Base-by-base conservation (phyloP, 2,797 vertebrate genomes). In the Urosaurus nigricauda region DNA sequence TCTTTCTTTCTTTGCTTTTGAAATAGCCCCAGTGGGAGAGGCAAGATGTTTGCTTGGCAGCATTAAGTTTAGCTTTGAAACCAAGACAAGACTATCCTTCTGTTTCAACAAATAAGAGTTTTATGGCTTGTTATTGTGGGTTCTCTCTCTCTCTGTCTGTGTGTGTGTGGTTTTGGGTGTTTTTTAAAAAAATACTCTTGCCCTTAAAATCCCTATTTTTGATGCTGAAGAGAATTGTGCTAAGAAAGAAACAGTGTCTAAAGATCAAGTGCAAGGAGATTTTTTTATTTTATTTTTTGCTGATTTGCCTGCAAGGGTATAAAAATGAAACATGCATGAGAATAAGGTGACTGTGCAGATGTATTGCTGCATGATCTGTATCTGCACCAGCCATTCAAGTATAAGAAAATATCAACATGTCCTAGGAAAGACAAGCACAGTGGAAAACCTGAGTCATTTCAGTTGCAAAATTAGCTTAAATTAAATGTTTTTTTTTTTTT, bases 341-440 rank as follows among this genome's bases (percentile, higher is more conserved):
- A 21, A 6, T 40, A 77, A 24, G 82, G 60, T 85, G 73, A 1
- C 0, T 81, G 17, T 65, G 65, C 51, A 40, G 21, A 51, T 89
- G 29, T 58, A 79, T 21, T 7, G 0, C 43, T 29, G 51, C 71
- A 84, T 86, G 19, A 0, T 85, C 90, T 56, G 1, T 7, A 70
- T 75, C 53, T 60, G 35, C 26, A 85, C 16, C 56, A 79, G 32
- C 32, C 77, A 74, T 85, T 89, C 37, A 81, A 71, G 84, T 86
- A 1, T 19, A 87, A 81, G 19, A n/a, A 43, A 82, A 9, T 0
- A 0, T 63, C 83, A 74, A 60, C 65, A 90, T 87, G 16, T n/a
- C 37, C 37, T 2, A 8, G 40, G 12, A 53, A 51, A 75, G 40
- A 47, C 58, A 35, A 19, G 13, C 0, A 0, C 63, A 85, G 35